Percentiles rank a stretch among this genome's conserved stretches.
Conservation (phyloP, 2,888 invertebrate genomes). For the Micoletzkya japonica region DNA sequence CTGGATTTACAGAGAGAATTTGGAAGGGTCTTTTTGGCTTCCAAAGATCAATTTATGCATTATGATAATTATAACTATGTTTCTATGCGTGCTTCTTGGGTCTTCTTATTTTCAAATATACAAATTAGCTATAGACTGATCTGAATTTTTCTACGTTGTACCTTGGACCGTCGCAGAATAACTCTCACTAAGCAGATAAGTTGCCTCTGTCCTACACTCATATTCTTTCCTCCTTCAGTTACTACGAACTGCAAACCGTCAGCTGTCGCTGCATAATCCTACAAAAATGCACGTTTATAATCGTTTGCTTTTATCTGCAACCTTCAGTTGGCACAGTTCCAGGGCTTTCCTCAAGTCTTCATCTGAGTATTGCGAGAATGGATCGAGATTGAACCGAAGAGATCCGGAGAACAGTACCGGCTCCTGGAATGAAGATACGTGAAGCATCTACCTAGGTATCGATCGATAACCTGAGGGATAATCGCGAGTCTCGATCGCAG, state of each 20-base stretch:
- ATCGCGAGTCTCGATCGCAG: slow-evolving; percentile 18
- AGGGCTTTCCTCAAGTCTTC: slow-evolving; percentile 84
- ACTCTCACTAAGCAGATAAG: slow-evolving; percentile 68
- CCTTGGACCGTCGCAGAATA: slow-evolving; percentile 64
- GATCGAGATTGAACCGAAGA: slow-evolving; percentile 88
- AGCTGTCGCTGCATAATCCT: too few relatives aligned
- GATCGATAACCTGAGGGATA: slow-evolving; percentile 21
- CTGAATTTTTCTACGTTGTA: slow-evolving; percentile 25
- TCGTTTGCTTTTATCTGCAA: too few relatives aligned
- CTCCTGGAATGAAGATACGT: slow-evolving; percentile 71
- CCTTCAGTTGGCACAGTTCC: slow-evolving; percentile 84
- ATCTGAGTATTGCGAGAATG: slow-evolving; percentile 79
- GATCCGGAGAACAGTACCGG: slow-evolving; percentile 72
- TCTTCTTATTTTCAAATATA: too few relatives aligned
- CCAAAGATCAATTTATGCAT: too few relatives aligned
- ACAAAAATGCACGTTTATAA: too few relatives aligned
- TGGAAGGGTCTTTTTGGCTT: neutral
- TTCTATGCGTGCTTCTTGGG: too few relatives aligned
- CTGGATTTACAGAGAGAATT: neutral
- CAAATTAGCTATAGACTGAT: too few relatives aligned
- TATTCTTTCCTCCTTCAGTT: slow-evolving; percentile 87
- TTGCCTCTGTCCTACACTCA: slow-evolving; percentile 68
- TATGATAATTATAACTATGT: too few relatives aligned
- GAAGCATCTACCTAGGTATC: too few relatives aligned
- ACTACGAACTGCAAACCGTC: slow-evolving; percentile 82